A percentile compares a stretch with the other conserved stretches of the same genome.
These are phyloP conservation scores for Chunga burmeisteri DNA, from an alignment of 2,113 vertebrate genomes.

Conservation along the genomic window DNA sequence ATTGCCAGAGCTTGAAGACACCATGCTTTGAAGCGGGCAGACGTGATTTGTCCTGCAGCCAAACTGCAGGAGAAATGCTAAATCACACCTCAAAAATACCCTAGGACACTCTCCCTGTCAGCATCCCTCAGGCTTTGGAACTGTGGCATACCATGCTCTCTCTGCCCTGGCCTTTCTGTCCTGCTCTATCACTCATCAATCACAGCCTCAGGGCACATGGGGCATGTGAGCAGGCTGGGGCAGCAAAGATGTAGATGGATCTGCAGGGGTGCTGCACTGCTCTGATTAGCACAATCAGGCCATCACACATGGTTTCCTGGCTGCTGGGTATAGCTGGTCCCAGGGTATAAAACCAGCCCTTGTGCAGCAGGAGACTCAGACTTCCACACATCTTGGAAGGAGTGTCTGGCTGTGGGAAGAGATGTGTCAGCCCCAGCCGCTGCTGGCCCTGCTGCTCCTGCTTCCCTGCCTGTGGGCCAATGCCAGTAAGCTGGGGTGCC, in stretches of 20 bases:
- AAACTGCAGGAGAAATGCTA: not conserved
- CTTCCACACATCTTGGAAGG: too few species aligned
- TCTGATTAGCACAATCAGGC: conserved; percentile 24
- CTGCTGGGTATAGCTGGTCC: not conserved
- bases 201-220: not conserved
- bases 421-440: not conserved
- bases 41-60: not conserved
- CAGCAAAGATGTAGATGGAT: not conserved
- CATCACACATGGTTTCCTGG: not conserved
- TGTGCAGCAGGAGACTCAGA: not conserved
- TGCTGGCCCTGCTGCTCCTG: not conserved
- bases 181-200: not conserved
- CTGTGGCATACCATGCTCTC: rapidly evolving
- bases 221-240: not conserved
- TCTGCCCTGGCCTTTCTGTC: not conserved
- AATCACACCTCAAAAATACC: not conserved
- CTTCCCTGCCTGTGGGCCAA: not conserved
- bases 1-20: not conserved
- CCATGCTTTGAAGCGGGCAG: not conserved
- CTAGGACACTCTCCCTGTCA: not conserved
- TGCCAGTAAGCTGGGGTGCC: not conserved
- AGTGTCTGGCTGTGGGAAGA: rapidly evolving
- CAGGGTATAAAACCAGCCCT: conserved; percentile 4
- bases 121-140: not conserved
- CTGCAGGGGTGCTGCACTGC: not conserved